These are phyloP conservation scores for Tychaedon coryphoeus DNA, from an alignment of 2,113 vertebrate genomes.

Conservation along the genomic window DNA sequence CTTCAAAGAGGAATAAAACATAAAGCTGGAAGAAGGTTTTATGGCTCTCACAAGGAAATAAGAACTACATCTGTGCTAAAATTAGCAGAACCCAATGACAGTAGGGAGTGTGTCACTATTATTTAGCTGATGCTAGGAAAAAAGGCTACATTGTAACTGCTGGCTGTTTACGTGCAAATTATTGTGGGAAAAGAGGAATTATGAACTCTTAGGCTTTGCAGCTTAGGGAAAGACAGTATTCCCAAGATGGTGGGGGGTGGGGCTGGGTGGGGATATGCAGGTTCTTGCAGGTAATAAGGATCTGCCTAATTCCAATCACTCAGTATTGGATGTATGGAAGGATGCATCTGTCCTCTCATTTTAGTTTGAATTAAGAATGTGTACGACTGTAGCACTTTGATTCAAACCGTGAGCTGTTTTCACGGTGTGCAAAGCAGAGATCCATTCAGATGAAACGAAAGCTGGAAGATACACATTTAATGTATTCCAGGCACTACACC, in stretches of 20 bases:
- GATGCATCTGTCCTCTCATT: neutral
- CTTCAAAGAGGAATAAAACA: conserved; percentile 73
- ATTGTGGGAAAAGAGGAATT: conserved; percentile 58
- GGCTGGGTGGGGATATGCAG: neutral
- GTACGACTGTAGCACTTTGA: accelerated
- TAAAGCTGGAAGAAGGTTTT: conserved; percentile 71
- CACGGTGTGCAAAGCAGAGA: neutral
- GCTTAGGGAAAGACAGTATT: neutral
- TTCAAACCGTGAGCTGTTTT: neutral
- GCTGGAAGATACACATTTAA: neutral
- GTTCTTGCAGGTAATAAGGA: neutral
- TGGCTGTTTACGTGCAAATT: conserved; percentile 31
- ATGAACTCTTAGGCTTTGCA: conserved; percentile 32
- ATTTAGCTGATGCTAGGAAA: conserved; percentile 45
- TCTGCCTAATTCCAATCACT: neutral
- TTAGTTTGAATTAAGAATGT: neutral
- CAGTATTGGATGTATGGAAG: neutral
- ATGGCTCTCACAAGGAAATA: conserved; percentile 57
- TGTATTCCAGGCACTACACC: neutral
- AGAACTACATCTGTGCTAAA: conserved; percentile 62
- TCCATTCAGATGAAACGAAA: neutral
- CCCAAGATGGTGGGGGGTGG: neutral
- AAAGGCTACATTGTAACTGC: conserved; percentile 39
- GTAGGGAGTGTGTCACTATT: neutral
- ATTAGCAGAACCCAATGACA: conserved; percentile 51